Base-by-base conservation (phyloP, 2,888 invertebrate genomes). In the Drosophila pseudotakahashii region DNA sequence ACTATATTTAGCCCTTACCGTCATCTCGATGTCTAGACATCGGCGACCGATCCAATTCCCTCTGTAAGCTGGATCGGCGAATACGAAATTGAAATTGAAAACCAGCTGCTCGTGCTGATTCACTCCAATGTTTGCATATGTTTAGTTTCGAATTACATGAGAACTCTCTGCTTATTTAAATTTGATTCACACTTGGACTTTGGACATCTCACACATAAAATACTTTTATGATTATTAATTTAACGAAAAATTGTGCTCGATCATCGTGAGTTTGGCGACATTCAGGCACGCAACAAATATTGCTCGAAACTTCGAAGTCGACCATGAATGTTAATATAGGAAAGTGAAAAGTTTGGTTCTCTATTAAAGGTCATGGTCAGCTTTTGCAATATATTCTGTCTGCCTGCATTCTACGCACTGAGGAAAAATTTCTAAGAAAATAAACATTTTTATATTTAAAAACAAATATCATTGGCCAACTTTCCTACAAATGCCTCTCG, bases 1-100 rank as follows among this genome's bases (percentile, higher is more conserved):
- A 64, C 64, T 86, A 81, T 83, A 58, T 81, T 73, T 67, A 85
- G 68, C 52, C n/a, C n/a, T 16, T 4, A 34, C 11, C 11, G 47
- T 73, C 47, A 45, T 47, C 66, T 69, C 36, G 19, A 13, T 13
- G 37, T 45, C 51, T 48, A 16, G 50, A 59, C 48, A 32, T 26
- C n/a, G 13, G 37, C 52, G 32, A 57, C n/a, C 72, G 64, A 45
- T 50, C 62, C 54, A 75, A 58, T 77, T 53, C 47, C 36, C 47
- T 23, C 53, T 68, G 72, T 45, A 70, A 81, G 68, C 32, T 58
- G 9, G 60, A 11, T 45, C 36, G 30, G 61, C 50, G 34, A 10
- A 34, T 14, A 19, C 60, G 64, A 62, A 72, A 73, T 61, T 14
- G 64, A 62, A 72, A 73, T 61, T 14, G 5, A 39, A 39, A 53